Percentiles rank a stretch among this genome's conserved stretches.
phyloP scores from a whole-genome alignment of 2,113 vertebrate species.

The Fregetta grallaria region DNA sequence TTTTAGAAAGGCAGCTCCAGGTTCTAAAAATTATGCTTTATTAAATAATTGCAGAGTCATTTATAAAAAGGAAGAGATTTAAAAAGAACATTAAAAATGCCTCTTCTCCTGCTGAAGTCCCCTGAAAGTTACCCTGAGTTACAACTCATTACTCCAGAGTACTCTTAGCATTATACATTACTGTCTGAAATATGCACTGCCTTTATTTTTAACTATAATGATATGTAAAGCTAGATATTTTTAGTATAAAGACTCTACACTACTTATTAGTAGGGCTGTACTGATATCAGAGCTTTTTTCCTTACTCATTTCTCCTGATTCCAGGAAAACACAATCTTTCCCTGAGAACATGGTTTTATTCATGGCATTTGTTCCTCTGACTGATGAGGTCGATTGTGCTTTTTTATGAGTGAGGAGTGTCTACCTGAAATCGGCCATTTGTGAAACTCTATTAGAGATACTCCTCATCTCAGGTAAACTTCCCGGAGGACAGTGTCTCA shows the following conservation, averaged over 20 bases:
- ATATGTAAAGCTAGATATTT: conserved; percentile 18
- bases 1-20: not conserved
- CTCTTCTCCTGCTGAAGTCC: not conserved
- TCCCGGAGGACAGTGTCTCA: not conserved
- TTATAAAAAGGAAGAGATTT: not conserved
- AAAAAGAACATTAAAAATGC: not conserved
- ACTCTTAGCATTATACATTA: not conserved
- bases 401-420: not conserved
- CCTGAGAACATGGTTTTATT: not conserved
- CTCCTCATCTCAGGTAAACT: not conserved
- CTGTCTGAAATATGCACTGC: not conserved
- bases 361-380: not conserved
- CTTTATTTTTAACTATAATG: conserved; percentile 31
- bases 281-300: not conserved
- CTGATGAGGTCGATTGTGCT: not conserved
- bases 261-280: not conserved
- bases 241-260: not conserved
- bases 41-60: not conserved
- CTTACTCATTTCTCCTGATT: not conserved
- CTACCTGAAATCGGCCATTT: not conserved
- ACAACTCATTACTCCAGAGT: not conserved
- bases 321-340: not conserved
- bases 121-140: not conserved
- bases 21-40: not conserved
- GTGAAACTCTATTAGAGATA: not conserved